Percentiles rank a stretch among this genome's conserved stretches.
These are phyloP conservation scores for Oreortyx pictus DNA, from an alignment of 2,797 vertebrate species.

Conservation along the genomic window DNA sequence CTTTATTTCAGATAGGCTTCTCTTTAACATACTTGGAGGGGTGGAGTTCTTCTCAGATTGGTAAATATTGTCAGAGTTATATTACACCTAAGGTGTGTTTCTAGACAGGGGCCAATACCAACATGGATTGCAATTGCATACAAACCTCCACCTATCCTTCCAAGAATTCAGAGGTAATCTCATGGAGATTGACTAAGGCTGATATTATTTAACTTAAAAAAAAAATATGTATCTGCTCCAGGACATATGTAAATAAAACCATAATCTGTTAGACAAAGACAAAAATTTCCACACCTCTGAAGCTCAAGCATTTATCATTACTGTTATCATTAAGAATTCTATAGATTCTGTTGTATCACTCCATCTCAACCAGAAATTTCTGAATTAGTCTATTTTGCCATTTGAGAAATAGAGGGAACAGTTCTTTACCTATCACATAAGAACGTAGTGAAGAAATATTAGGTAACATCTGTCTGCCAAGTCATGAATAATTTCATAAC, in stretches of 20 bases:
- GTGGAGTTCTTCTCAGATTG: background rate
- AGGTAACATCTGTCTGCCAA: background rate
- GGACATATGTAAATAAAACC: background rate
- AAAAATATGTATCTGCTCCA: background rate
- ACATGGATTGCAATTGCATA: background rate
- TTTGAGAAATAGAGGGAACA: background rate
- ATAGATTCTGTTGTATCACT: background rate
- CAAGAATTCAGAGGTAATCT: background rate
- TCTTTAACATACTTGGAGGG: background rate
- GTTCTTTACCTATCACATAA: background rate
- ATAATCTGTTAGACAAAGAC: fast-evolving
- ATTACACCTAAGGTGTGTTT: conserved; percentile 3
- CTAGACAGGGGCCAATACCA: background rate
- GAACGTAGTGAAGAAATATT: background rate
- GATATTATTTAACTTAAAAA: background rate
- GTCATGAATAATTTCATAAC: background rate
- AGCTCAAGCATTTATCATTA: background rate
- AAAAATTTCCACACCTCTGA: background rate
- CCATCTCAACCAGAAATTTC: background rate
- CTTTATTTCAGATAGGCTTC: background rate
- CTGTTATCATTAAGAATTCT: background rate
- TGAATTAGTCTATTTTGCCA: background rate
- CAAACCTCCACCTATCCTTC: background rate
- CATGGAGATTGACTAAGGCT: background rate
- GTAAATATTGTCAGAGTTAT: background rate